phyloP scores from a whole-genome alignment of 2,888 invertebrate species.

The Antheraea assamensis region DNA sequence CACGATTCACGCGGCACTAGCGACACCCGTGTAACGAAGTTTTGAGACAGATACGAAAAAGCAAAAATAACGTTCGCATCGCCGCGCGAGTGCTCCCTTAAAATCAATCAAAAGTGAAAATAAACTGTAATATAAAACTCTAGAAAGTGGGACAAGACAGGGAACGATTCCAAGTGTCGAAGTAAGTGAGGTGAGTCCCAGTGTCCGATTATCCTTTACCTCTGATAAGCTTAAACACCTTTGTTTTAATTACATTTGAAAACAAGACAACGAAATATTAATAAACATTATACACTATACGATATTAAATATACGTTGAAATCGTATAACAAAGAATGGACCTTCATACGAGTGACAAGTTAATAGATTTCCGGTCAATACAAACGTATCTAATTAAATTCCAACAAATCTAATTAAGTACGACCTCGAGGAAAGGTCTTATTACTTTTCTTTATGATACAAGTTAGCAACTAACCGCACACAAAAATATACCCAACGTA shows the following conservation, averaged over 20 bases:
- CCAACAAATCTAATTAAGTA: neutral
- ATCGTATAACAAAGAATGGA: neutral
- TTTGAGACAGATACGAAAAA: too few species aligned
- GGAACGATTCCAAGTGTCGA: too few species aligned
- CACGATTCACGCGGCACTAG: too few species aligned
- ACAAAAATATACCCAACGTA: neutral
- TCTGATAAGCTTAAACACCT: too few species aligned
- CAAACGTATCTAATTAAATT: slow-evolving; percentile 1
- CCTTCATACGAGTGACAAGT: slow-evolving; percentile 1
- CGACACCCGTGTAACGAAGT: too few species aligned
- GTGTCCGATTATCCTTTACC: too few species aligned
- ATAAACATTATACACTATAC: neutral
- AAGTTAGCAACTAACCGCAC: neutral
- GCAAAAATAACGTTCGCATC: too few species aligned
- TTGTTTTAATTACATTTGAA: neutral
- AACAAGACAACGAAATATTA: neutral
- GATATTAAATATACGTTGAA: neutral
- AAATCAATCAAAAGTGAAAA: too few species aligned
- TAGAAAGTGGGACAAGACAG: too few species aligned
- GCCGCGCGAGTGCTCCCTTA: too few species aligned
- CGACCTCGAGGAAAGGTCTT: neutral
- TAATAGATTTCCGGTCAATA: slow-evolving; percentile 11
- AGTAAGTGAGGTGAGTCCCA: too few species aligned
- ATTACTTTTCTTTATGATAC: slow-evolving; percentile 3
- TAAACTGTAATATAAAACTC: too few species aligned